Percentiles rank a stretch among this genome's conserved stretches.
These are phyloP conservation scores for Patella pellucida DNA, from an alignment of 2,888 invertebrate species.

Conservation along the genomic window DNA sequence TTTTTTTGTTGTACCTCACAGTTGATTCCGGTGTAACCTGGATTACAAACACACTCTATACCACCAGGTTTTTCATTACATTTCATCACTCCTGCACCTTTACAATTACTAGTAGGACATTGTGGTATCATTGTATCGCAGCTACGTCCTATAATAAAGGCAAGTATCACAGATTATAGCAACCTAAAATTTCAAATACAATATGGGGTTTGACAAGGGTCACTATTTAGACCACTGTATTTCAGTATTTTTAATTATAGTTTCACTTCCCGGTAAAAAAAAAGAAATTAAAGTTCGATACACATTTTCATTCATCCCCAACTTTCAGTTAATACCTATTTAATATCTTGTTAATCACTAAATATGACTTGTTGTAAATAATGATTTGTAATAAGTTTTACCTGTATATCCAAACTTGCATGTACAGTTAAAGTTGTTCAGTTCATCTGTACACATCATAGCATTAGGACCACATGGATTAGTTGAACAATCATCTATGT, in stretches of 20 bases:
- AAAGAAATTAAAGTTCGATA: too few relatives aligned
- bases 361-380: too few relatives aligned
- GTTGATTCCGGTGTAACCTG: conserved; percentile 39
- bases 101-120: conserved; percentile 18
- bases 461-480: conserved; percentile 23
- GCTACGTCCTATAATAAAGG: background rate
- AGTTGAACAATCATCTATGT: conserved; percentile 73
- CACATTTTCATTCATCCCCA: too few relatives aligned
- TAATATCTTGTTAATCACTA: too few relatives aligned
- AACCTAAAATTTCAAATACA: too few relatives aligned
- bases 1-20: conserved; percentile 26
- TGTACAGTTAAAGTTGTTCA: conserved; percentile 43
- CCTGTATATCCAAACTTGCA: conserved; percentile 54
- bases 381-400: conserved; percentile 12
- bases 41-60: conserved; percentile 36
- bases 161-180: too few relatives aligned
- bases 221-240: too few relatives aligned
- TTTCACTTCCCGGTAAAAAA: too few relatives aligned
- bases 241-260: too few relatives aligned
- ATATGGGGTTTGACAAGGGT: too few relatives aligned
- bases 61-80: conserved; percentile 16
- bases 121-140: background rate
- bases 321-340: too few relatives aligned
- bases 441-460: conserved; percentile 16
- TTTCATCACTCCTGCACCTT: conserved; percentile 5